A percentile compares a stretch with the other conserved stretches of the same genome.
phyloP scores from a whole-genome alignment of 2,888 invertebrate genomes.

The Asteroscopus sphinx region DNA sequence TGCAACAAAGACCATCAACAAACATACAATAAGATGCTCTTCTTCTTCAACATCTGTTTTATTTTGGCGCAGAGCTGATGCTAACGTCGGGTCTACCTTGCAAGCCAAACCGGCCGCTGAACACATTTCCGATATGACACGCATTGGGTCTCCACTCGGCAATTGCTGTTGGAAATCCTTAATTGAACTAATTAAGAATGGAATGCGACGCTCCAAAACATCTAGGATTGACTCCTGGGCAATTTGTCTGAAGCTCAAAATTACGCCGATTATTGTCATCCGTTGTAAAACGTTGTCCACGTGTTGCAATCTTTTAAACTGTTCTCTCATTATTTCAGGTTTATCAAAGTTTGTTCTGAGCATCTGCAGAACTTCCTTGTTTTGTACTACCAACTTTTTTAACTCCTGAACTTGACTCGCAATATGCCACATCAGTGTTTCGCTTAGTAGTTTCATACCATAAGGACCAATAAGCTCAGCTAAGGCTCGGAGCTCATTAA shows the following conservation, averaged over 20 bases:
- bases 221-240: slow-evolving; percentile 98
- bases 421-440: slow-evolving; percentile 99
- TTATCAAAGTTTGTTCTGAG: slow-evolving; percentile 99
- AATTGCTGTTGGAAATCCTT: slow-evolving; percentile 98
- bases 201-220: slow-evolving; percentile 97
- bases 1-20: slow-evolving; percentile 99
- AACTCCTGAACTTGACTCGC: slow-evolving; percentile 99
- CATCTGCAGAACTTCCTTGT: slow-evolving; percentile 97
- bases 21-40: slow-evolving; percentile 97
- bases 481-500: slow-evolving; percentile 97
- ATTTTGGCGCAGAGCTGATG: slow-evolving; percentile 96
- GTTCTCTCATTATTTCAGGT: slow-evolving; percentile 99
- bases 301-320: slow-evolving; percentile 96
- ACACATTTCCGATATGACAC: slow-evolving; percentile 99
- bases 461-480: slow-evolving; percentile 99
- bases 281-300: slow-evolving; percentile 98
- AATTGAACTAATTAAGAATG: slow-evolving; percentile 98
- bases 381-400: slow-evolving; percentile 96
- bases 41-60: slow-evolving; percentile 97
- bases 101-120: slow-evolving; percentile 98
- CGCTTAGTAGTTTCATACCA: slow-evolving; percentile 98
- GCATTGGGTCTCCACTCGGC: slow-evolving; percentile 96
- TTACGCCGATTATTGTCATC: slow-evolving; percentile 99
- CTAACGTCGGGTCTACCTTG: slow-evolving; percentile 98
- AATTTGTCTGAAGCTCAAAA: slow-evolving; percentile 97